These are phyloP conservation scores for Eupithecia dodoneata DNA, from an alignment of 2,888 invertebrate genomes.

Conservation along the genomic window DNA sequence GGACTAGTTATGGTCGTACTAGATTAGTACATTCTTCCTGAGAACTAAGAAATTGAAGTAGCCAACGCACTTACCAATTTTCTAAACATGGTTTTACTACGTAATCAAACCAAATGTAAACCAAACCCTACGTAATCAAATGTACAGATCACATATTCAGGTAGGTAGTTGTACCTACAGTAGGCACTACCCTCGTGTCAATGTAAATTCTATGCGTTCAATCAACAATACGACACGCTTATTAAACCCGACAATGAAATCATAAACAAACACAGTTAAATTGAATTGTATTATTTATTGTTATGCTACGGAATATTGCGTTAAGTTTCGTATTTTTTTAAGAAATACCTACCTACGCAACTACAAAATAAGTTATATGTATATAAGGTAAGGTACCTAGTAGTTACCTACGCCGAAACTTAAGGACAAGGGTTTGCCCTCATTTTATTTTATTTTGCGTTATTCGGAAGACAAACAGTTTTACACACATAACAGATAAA, in stretches of 20 bases:
- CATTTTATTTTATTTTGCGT: background rate
- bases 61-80: conserved; percentile 53
- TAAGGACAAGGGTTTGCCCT: background rate
- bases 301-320: background rate
- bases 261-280: conserved; percentile 26
- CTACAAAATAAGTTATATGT: background rate
- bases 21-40: background rate
- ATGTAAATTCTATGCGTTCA: conserved; percentile 24
- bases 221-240: conserved; percentile 45
- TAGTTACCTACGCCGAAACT: background rate
- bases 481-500: no score
- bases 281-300: conserved; percentile 33
- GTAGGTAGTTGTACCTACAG: background rate
- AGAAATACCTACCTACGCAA: background rate
- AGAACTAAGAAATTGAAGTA: background rate
- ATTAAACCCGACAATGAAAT: conserved; percentile 45
- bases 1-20: background rate
- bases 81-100: conserved; percentile 47
- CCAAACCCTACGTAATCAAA: background rate
- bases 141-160: background rate
- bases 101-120: background rate
- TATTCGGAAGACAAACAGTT: no score
- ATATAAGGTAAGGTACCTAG: no score
- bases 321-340: background rate
- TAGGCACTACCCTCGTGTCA: background rate